These are phyloP conservation scores for Vanessa tameamea DNA, from an alignment of 1,140 invertebrate genomes.

Conservation along the genomic window DNA sequence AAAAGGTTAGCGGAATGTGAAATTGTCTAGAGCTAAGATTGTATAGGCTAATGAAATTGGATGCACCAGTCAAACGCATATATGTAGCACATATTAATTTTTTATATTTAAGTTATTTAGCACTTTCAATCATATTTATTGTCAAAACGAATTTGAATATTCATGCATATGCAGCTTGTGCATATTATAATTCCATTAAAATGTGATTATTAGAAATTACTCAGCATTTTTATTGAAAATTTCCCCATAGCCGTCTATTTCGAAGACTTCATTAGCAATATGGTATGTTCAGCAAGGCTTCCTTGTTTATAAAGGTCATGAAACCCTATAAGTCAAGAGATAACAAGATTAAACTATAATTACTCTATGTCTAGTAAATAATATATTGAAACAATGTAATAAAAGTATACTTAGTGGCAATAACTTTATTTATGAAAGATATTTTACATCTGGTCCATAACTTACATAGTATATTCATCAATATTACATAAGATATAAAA, in stretches of 20 bases:
- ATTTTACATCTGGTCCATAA: constrained; percentile 44
- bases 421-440: constrained; percentile 52
- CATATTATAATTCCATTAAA: constrained; percentile 78
- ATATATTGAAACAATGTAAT: not conserved
- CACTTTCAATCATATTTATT: constrained; percentile 75
- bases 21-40: constrained; percentile 10
- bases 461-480: constrained; percentile 32
- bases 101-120: constrained; percentile 70
- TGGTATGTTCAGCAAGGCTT: constrained; percentile 12
- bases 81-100: constrained; percentile 34
- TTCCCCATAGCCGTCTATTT: constrained; percentile 1
- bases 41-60: constrained; percentile 15
- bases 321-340: constrained; percentile 19
- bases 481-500: constrained; percentile 26
- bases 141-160: constrained; percentile 60
- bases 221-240: constrained; percentile 37
- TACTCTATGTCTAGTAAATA: not conserved
- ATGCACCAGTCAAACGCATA: constrained; percentile 74
- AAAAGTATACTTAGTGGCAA: constrained; percentile 13
- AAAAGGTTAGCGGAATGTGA: constrained; percentile 3
- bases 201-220: constrained; percentile 70
- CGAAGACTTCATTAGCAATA: constrained; percentile 10
- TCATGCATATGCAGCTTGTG: constrained; percentile 69
- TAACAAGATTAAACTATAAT: constrained; percentile 17
- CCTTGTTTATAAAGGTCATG: not conserved